Percentiles rank a stretch among this genome's conserved stretches.
Evolutionary conservation across 2,113 vertebrate genomes (phyloP).

Genomic region (Calidris pugnax): DNA sequence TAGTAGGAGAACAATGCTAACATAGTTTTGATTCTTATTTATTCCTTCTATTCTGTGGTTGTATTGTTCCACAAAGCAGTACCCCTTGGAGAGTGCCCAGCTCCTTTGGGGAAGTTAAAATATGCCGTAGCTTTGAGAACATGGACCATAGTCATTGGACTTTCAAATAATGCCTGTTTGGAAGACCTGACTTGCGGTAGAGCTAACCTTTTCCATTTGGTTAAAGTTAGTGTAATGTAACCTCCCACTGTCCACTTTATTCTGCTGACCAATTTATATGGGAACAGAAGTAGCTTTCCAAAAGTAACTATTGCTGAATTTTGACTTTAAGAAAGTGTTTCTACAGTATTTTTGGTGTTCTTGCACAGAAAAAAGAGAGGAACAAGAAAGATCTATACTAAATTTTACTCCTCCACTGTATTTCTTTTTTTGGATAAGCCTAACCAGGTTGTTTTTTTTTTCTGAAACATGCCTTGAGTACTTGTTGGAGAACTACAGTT

Average conservation of each 20-base stretch:
- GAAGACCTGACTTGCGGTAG: neutral
- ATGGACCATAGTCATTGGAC: neutral
- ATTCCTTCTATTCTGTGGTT: neutral
- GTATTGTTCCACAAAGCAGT: neutral
- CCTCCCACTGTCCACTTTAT: neutral
- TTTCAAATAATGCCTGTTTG: neutral
- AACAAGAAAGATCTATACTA: neutral
- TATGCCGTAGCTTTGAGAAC: neutral
- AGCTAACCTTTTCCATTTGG: neutral
- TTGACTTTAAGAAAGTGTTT: neutral
- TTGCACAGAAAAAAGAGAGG: neutral
- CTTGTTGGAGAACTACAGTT: neutral
- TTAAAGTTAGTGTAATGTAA: neutral
- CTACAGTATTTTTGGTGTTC: neutral
- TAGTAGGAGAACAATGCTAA: neutral
- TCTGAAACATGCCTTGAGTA: neutral
- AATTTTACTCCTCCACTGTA: neutral
- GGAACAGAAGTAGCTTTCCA: neutral
- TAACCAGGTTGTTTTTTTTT: neutral
- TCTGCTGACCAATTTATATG: neutral
- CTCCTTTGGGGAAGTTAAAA: neutral
- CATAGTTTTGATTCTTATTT: neutral
- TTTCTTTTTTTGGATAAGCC: neutral
- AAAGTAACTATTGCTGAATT: neutral
- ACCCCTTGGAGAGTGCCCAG: neutral